Evolutionary conservation across 2,113 vertebrate genomes (phyloP), one percentile per base, ranked within the genome.

Genomic region (Brachirus orientalis): DNA sequence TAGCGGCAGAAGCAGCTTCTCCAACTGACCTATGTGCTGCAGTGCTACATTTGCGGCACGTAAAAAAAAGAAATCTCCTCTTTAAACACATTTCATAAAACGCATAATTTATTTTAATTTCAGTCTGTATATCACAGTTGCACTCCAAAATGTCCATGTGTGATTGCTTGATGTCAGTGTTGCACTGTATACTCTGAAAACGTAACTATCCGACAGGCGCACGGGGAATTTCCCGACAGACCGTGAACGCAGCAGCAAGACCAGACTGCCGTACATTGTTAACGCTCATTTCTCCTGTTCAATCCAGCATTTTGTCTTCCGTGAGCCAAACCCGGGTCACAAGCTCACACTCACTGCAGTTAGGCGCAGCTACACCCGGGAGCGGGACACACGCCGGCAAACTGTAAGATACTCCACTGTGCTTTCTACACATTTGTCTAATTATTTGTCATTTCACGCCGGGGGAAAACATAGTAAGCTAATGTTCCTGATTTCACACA

Each of bases 231-330:
- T 10, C 1, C 73, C 51, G 4, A 9, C 1, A 1, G 11, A 0
- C 8, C 0, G 0, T 67, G 74, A 89, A 86, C 9, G 52, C 69
- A 11, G 2, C 89, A 28, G 20, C 57, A 7, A 57, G 19, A 51
- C 35, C 81, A 69, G 79, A 6, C 82, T 83, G 77, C 77, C 77
- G 76, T 43, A 80, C 84, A 78, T 87, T 87, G 86, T 87, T 84
- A 84, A 75, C 75, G 80, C 67, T 68, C 85, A 75, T 83, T 85
- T 76, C 74, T 72, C 28, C 62, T 5, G 75, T 80, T 50, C 68
- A 57, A 17, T 62, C 54, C 77, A 60, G 54, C 76, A 4, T 83
- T 81, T 77, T 67, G 79, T 86, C 72, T 71, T 76, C 82, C 72
- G 74, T 10, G 62, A 83, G 78, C 58, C 69, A 10, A 53, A 82